Conservation (phyloP, 2,113 vertebrate species). For the Ictalurus furcatus region DNA sequence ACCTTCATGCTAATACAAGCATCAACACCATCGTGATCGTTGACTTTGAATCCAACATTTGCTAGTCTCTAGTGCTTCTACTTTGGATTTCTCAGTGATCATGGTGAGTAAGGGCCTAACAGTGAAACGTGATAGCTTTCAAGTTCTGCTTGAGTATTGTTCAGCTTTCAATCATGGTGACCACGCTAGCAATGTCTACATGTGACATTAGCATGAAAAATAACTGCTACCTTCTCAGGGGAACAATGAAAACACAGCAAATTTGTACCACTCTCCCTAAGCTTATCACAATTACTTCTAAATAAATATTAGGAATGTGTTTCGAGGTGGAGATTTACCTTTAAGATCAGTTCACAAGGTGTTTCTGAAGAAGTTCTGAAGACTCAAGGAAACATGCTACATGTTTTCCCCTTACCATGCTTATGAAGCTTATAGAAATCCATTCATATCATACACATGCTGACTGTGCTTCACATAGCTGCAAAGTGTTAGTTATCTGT, state of each 20-base stretch:
- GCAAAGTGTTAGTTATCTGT: not conserved
- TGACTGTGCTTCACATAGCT: not conserved
- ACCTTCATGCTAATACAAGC: not conserved
- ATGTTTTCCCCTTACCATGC: no score
- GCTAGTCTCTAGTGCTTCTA: not conserved
- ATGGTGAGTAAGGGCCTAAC: not conserved
- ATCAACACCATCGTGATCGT: not conserved
- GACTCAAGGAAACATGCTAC: not conserved
- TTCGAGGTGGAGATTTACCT: not conserved
- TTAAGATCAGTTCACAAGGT: not conserved
- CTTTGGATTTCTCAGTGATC: not conserved
- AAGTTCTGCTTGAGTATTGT: not conserved
- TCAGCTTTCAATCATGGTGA: not conserved
- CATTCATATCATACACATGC: not conserved
- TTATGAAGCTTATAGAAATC: not conserved
- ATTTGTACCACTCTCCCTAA: not conserved
- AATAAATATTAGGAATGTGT: not conserved
- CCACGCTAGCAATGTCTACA: not conserved
- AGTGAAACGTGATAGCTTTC: not conserved
- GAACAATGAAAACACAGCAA: not conserved
- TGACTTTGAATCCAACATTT: not conserved
- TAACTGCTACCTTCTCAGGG: not conserved
- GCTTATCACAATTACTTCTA: not conserved
- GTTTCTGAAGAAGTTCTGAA: not conserved
- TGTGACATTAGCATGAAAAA: not conserved